Percentiles rank a stretch among this genome's conserved stretches.
These are phyloP conservation scores for Sphaerophoria rueppellii DNA, from an alignment of 2,888 invertebrate species.

Conservation along the genomic window DNA sequence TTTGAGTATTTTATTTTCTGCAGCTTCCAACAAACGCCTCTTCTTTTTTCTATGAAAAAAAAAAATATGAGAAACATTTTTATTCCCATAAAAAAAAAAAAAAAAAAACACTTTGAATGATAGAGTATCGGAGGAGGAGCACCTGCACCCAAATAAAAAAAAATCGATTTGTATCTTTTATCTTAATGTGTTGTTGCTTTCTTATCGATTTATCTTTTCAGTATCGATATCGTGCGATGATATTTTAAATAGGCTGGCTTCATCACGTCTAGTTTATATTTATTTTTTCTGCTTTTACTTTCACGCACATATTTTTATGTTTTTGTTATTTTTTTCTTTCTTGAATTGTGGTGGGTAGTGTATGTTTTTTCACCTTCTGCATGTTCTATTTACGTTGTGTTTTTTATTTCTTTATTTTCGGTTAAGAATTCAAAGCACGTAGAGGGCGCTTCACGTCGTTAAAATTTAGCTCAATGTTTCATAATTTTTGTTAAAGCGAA, in stretches of 20 bases:
- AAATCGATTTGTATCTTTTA: constrained; percentile 43
- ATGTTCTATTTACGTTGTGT: constrained; percentile 24
- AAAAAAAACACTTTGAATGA: background rate
- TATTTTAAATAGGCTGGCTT: constrained; percentile 43
- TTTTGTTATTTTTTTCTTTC: background rate
- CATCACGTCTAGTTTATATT: constrained; percentile 5
- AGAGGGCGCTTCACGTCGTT: no score
- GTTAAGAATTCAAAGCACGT: no score
- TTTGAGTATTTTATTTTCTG: background rate
- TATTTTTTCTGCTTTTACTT: constrained; percentile 9
- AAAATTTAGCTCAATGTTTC: no score
- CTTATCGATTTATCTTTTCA: constrained; percentile 49
- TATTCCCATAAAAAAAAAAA: background rate
- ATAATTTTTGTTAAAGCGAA: no score
- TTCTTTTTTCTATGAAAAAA: background rate
- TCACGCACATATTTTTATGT: background rate
- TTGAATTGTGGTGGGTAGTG: background rate
- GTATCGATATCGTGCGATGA: constrained; percentile 54
- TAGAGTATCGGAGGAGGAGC: background rate
- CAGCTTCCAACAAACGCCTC: background rate
- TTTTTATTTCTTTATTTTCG: background rate
- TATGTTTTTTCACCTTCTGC: background rate
- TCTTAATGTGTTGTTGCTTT: constrained; percentile 51
- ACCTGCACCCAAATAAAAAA: background rate
- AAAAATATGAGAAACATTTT: background rate